Base-by-base conservation (phyloP, 37 sponge, comb jelly and placozoan species). In the Agelas oroides region DNA sequence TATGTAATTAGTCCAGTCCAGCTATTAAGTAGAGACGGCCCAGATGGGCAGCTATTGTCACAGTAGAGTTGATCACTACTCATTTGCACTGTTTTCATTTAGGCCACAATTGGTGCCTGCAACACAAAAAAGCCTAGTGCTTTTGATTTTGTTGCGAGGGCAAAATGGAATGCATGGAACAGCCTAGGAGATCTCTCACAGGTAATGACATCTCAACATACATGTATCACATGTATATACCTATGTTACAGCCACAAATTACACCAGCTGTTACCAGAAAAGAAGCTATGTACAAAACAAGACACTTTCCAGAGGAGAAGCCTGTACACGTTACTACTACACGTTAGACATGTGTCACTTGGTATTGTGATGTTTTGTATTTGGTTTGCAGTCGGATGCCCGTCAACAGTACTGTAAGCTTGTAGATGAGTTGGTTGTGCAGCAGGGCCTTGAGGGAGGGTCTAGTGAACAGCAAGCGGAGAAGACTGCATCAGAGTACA, bases 81-180 rank as follows among this genome's bases (percentile, higher is more conserved):
- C n/a, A n/a, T n/a, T n/a, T n/a, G n/a, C n/a, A n/a, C 23, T 69
- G 39, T 13, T 75, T 70, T 23, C 2, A 20, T 77, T 55, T 72
- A 97, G 93, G 96, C 93, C 23, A 95, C 95, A 3, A 27, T 87
- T 33, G 99, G 99, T 14, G 32, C 46, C 18, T 98, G 99, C 75
- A 90, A 84, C 75, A 90, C 90, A 31, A 70, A 79, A 0, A 91
- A 92, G 39, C 99, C 99, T 52, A 96, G 99, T 27, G 71, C 77
- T 39, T 86, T 98, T 67, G 96, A 98, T 79, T 90, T 98, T 32
- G 96, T 95, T 61, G 99, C 90, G 17, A 82, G 87, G 65, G 99
- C 99, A 1, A 98, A 98, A 53, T 98, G 96, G 96, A 84, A 87
- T 57, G 94, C 93, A 31, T 98, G 99, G 99, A 94, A 92, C 65